Evolutionary conservation across 2,888 invertebrate species (phyloP).

Genomic region (Hypena proboscidalis): DNA sequence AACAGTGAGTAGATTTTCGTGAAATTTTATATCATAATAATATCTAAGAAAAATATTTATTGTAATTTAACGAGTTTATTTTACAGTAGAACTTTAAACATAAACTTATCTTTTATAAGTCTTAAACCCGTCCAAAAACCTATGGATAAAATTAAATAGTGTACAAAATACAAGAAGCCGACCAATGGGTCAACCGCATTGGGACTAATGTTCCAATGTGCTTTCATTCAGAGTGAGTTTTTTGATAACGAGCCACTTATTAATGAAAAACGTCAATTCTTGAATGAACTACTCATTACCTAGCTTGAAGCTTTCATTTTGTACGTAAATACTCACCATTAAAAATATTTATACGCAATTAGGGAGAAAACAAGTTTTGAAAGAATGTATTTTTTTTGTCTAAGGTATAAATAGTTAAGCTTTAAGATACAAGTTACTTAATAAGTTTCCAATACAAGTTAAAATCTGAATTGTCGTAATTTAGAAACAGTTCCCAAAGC

Average conservation of each 20-base stretch:
- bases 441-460: constrained; percentile 38
- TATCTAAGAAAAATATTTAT: no score
- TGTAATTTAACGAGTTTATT: no score
- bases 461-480: constrained; percentile 39
- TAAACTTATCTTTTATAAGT: no score
- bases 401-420: constrained; percentile 43
- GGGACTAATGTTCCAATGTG: neutral
- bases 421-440: constrained; percentile 53
- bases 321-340: constrained; percentile 28
- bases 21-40: no score
- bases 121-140: neutral
- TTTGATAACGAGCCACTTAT: constrained; percentile 12
- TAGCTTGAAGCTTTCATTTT: constrained; percentile 14
- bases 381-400: constrained; percentile 25
- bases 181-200: neutral
- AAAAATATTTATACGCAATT: constrained; percentile 36
- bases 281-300: constrained; percentile 12
- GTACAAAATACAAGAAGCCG: constrained; percentile 1
- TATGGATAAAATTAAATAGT: constrained; percentile 2
- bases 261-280: constrained; percentile 17
- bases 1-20: no score
- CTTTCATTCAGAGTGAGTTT: constrained; percentile 15
- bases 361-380: constrained; percentile 39
- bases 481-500: constrained; percentile 57
- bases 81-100: no score